These are phyloP conservation scores for Mormoops blainvillei DNA, from an alignment of 2,113 vertebrate species.

Conservation along the genomic window DNA sequence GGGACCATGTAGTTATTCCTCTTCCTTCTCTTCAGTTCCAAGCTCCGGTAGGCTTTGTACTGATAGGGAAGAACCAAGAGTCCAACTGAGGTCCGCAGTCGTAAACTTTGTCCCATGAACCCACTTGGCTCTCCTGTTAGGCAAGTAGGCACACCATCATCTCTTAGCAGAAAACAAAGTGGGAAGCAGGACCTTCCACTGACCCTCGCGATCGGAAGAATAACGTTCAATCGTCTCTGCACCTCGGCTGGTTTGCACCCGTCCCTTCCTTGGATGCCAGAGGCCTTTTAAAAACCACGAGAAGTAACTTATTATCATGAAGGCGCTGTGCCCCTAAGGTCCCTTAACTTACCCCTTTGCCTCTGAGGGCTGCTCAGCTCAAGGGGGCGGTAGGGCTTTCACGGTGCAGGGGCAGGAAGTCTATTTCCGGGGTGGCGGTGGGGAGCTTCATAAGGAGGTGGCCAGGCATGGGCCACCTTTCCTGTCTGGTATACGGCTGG, in stretches of 20 bases:
- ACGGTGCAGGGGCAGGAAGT: neutral
- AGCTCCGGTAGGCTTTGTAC: neutral
- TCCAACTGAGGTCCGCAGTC: neutral
- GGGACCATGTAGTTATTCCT: neutral
- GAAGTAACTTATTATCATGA: neutral
- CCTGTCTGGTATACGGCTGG: rapidly evolving
- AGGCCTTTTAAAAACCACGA: neutral
- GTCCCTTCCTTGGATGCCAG: neutral
- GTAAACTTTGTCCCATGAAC: neutral
- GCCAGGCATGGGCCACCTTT: rapidly evolving
- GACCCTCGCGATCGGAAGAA: neutral
- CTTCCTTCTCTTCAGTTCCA: neutral
- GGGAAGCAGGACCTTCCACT: neutral
- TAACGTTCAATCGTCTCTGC: neutral
- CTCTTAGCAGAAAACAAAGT: neutral
- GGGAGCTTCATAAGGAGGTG: neutral
- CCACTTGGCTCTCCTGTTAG: neutral
- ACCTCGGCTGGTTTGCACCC: neutral
- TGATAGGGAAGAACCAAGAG: neutral
- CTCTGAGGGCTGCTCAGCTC: neutral
- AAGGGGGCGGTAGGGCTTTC: neutral
- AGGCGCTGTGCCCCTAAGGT: rapidly evolving
- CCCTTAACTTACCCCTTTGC: too few species aligned
- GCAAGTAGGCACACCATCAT: neutral
- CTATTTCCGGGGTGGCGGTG: neutral